Base-by-base conservation (phyloP, 1,140 invertebrate genomes). In the Tenebrio molitor region DNA sequence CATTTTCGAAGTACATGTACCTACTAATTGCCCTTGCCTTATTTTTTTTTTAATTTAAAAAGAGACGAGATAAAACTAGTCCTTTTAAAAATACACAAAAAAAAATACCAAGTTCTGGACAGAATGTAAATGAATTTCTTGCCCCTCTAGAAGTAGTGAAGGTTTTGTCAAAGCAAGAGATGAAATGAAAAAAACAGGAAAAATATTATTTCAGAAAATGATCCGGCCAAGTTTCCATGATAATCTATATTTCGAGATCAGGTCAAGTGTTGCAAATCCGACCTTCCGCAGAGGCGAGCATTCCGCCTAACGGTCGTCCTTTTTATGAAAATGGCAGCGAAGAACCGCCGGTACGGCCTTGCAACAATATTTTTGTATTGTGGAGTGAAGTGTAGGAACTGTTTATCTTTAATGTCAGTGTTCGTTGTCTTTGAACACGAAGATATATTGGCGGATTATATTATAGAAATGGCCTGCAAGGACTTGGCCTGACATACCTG, bases 401-500 rank as follows among this genome's bases (percentile, higher is more conserved):
- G 50, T 58, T 58, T 58, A 58, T 58, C 50, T 58, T 58, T 58
- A 58, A 58, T 58, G 50, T 29, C 21, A 34, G 50, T 50, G 19
- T 29, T 14, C 5, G 50, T 58, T 25, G 50, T 29, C 12, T 58
- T 58, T 33, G 12, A 58, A 58, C 10, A 12, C 19, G 23, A 14
- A 58, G 50, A 58, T 58, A 21, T 50, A 58, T 58, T 58, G 50
- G 50, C 50, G 50, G 50, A 58, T 58, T 29, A 58, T 12, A 29
- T 58, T 58, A 58, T 58, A 58, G 50, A 58, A 58, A 58, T 58
- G 23, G 50, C 50, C 50, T 58, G 50, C 19, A 65, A 65, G 19
- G 25, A 44, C 63, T 65, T 39, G 63, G 12, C 34, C 33, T 65
- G 63, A 69, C 66, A 53, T 69, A 69, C 66, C 66, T 46, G n/a